These are phyloP conservation scores for Petrocephalus microphthalmus DNA, from an alignment of 2,113 vertebrate genomes.

Conservation along the genomic window DNA sequence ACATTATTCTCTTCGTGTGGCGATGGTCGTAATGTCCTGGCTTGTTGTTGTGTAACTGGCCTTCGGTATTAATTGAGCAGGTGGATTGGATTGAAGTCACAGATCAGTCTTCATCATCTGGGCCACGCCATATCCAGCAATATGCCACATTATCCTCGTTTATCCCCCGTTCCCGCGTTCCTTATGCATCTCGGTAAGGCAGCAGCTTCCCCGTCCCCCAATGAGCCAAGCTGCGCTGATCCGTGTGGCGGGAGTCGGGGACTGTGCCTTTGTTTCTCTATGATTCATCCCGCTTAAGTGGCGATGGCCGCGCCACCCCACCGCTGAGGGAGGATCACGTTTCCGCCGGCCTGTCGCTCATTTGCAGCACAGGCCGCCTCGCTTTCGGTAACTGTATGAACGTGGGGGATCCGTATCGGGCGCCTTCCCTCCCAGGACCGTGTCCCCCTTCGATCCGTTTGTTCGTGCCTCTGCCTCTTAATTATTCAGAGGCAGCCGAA, in stretches of 20 bases:
- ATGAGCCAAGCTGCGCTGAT: neutral
- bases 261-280: neutral
- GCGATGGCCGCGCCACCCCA: neutral
- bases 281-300: slow-evolving; percentile 1
- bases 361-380: neutral
- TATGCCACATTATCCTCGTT: neutral
- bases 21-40: neutral
- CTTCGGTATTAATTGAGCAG: neutral
- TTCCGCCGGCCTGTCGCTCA: neutral
- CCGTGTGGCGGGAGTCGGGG: neutral
- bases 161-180: neutral
- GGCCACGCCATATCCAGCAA: neutral
- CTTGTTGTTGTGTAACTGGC: neutral
- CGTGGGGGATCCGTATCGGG: neutral
- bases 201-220: neutral
- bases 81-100: neutral
- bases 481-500: slow-evolving; percentile 41
- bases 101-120: neutral
- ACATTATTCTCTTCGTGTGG: neutral
- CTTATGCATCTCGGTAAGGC: neutral
- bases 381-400: neutral
- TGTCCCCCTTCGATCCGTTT: slow-evolving; percentile 31
- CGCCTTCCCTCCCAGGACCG: neutral
- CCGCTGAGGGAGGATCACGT: too few relatives aligned
- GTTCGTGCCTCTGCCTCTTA: slow-evolving; percentile 35